phyloP scores from a whole-genome alignment of 2,888 invertebrate genomes.

The Tortricodes alternella region DNA sequence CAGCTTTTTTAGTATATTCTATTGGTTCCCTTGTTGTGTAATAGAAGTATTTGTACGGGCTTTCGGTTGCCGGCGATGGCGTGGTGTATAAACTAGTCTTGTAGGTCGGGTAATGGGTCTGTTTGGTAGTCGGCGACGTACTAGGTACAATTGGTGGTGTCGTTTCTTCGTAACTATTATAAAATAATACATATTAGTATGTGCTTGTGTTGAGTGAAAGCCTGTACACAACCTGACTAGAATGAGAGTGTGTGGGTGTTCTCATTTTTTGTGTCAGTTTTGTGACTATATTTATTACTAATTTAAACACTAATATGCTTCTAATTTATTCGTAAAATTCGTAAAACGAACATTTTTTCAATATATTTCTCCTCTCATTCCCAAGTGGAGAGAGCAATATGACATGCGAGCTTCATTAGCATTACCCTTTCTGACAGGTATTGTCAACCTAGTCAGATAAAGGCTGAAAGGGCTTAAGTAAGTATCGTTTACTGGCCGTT shows the following conservation, averaged over 20 bases:
- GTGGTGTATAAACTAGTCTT: slow-evolving; percentile 38
- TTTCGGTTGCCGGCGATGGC: slow-evolving; percentile 39
- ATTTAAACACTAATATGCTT: neutral
- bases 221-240: slow-evolving; percentile 57
- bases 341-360: too few relatives aligned
- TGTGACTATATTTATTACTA: slow-evolving; percentile 42
- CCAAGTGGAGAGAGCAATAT: too few relatives aligned
- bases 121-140: slow-evolving; percentile 56
- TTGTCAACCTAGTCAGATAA: too few relatives aligned
- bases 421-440: too few relatives aligned
- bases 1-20: slow-evolving; percentile 53
- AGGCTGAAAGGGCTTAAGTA: too few relatives aligned
- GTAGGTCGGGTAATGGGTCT: slow-evolving; percentile 46
- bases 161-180: slow-evolving; percentile 71
- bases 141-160: slow-evolving; percentile 74
- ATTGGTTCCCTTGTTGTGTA: slow-evolving; percentile 43
- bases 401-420: too few relatives aligned
- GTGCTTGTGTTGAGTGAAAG: slow-evolving; percentile 39
- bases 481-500: too few relatives aligned
- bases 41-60: slow-evolving; percentile 42
- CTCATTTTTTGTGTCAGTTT: slow-evolving; percentile 53
- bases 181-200: slow-evolving; percentile 63
- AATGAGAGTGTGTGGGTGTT: slow-evolving; percentile 54
- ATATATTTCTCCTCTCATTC: too few relatives aligned
- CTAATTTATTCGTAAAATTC: neutral